Evolutionary conservation across 2,888 invertebrate genomes (phyloP).

Genomic region (Agapetus fuscipes): DNA sequence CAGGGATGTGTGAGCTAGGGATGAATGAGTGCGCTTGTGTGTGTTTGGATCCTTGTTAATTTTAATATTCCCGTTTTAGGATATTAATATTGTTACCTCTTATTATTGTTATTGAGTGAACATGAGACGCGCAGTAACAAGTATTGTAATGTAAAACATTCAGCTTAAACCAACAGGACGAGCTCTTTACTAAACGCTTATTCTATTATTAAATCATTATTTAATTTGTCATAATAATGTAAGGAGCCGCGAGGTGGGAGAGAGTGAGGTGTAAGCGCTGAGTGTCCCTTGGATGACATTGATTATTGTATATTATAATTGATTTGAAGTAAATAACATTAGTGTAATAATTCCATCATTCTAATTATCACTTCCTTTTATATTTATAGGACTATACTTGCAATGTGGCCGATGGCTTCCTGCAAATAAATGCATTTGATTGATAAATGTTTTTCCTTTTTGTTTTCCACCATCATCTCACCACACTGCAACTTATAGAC

Average conservation of each 20-base stretch:
- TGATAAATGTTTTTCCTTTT: not conserved
- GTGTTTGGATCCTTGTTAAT: not conserved
- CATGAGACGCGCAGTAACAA: not conserved
- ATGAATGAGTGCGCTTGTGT: too few species aligned
- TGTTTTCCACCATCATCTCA: not conserved
- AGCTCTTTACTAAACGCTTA: constrained; percentile 1
- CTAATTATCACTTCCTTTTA: not conserved
- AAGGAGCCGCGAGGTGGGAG: too few species aligned
- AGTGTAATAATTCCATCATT: not conserved
- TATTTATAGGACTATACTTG: not conserved
- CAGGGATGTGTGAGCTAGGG: too few species aligned
- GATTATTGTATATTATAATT: too few species aligned
- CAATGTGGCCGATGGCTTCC: not conserved
- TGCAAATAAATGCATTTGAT: not conserved
- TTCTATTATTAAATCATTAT: too few species aligned
- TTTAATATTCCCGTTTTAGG: not conserved
- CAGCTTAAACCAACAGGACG: not conserved
- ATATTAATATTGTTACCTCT: constrained; percentile 5
- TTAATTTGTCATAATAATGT: too few species aligned
- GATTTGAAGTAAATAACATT: constrained; percentile 4
- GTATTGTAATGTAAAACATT: not conserved
- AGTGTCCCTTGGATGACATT: too few species aligned
- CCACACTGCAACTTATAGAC: too few species aligned
- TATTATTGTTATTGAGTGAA: too few species aligned
- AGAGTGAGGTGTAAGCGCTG: too few species aligned